Evolutionary conservation across 2,888 invertebrate species (phyloP).

Genomic region (Byasa hedistus): DNA sequence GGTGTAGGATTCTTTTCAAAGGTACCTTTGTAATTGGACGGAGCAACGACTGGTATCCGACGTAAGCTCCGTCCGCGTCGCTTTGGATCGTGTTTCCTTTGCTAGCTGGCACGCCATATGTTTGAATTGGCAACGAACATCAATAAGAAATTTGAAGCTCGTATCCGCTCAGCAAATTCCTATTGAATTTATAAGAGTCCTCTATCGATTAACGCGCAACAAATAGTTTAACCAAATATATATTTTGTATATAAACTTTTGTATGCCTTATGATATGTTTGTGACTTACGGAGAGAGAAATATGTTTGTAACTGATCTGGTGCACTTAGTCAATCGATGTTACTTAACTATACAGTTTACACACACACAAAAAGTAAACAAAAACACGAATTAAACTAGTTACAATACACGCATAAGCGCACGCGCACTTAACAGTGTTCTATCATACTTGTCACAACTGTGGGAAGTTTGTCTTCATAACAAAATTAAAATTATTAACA

Average conservation of each 20-base stretch:
- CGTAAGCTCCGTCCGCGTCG: constrained; percentile 5
- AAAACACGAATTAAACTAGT: too few relatives aligned
- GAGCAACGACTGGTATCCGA: constrained; percentile 9
- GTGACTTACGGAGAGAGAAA: not conserved
- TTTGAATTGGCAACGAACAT: constrained; percentile 19
- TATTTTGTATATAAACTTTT: not conserved
- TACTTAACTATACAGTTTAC: too few relatives aligned
- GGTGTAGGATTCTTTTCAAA: constrained; percentile 7
- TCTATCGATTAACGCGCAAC: not conserved
- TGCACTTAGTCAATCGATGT: too few relatives aligned
- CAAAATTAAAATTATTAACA: too few relatives aligned
- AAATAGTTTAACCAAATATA: not conserved
- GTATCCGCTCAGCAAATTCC: constrained; percentile 4
- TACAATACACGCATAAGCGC: too few relatives aligned
- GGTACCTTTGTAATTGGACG: constrained; percentile 7
- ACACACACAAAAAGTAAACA: too few relatives aligned
- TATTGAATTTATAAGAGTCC: not conserved
- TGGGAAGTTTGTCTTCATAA: too few relatives aligned
- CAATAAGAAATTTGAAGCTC: constrained; percentile 10
- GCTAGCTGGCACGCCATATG: constrained; percentile 4
- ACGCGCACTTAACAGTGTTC: too few relatives aligned
- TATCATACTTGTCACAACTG: too few relatives aligned
- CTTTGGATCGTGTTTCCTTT: constrained; percentile 12
- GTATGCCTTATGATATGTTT: not conserved
- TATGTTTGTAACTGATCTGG: too few relatives aligned